Evolutionary conservation across 1,140 invertebrate species (phyloP).

Genomic region (Sycophaga agraensis): DNA sequence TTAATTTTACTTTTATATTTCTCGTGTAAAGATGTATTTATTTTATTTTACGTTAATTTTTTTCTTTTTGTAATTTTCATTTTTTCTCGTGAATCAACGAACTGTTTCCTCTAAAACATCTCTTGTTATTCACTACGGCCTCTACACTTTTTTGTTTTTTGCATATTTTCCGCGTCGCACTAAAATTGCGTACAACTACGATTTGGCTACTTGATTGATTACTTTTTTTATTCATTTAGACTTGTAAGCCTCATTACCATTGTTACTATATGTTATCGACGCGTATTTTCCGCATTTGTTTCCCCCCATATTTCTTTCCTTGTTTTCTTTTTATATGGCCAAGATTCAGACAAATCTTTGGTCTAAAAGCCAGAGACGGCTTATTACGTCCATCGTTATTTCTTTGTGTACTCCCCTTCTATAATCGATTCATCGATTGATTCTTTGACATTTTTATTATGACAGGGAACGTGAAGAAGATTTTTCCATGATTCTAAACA

Average conservation of each 20-base stretch:
- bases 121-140: conserved; percentile 12
- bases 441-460: neutral
- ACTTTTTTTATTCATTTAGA: conserved; percentile 19
- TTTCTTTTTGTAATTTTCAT: no score
- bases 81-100: conserved; percentile 23
- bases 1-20: conserved; percentile 16
- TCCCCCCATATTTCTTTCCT: neutral
- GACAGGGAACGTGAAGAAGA: neutral
- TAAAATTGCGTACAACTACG: conserved; percentile 24
- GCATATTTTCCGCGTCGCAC: conserved; percentile 1
- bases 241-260: no score
- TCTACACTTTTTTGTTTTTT: conserved; percentile 17
- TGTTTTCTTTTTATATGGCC: neutral
- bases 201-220: conserved; percentile 16
- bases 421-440: neutral
- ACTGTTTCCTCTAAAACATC: conserved; percentile 24
- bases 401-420: neutral
- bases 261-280: no score
- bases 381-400: neutral
- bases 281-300: conserved; percentile 17
- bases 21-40: conserved; percentile 2
- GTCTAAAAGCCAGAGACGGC: neutral
- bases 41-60: neutral
- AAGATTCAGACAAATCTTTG: neutral
- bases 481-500: conserved; percentile 3